Evolutionary conservation across 1,140 invertebrate genomes (phyloP).

Genomic region (Leptinotarsa lineolata): DNA sequence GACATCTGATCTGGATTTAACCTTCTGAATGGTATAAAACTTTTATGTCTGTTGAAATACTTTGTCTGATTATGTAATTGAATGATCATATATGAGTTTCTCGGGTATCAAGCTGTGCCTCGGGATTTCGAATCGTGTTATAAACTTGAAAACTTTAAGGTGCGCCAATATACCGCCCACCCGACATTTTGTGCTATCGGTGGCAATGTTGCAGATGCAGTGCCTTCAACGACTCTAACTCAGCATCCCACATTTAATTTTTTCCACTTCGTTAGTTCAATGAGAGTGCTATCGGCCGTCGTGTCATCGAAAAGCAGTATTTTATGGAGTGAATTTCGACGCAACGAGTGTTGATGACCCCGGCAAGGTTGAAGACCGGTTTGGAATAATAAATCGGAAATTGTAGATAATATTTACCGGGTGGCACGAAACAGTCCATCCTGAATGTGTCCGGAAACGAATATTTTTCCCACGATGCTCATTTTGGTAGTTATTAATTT

Average conservation of each 20-base stretch:
- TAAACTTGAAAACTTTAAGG: background rate
- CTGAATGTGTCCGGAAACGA: too few species aligned
- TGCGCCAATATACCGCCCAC: slow-evolving; percentile 1
- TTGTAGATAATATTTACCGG: slow-evolving; percentile 1
- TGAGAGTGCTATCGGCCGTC: background rate
- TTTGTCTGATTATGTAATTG: too few species aligned
- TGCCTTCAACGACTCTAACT: slow-evolving; percentile 1
- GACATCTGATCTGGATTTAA: too few species aligned
- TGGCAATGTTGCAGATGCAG: slow-evolving; percentile 3
- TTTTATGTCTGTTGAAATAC: too few species aligned
- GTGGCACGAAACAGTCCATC: too few species aligned
- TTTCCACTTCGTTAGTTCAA: slow-evolving; percentile 1
- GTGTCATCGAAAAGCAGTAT: slow-evolving; percentile 4
- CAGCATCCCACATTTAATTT: slow-evolving; percentile 1
- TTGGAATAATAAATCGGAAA: slow-evolving; percentile 6
- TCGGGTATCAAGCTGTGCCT: too few species aligned
- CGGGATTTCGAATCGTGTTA: background rate
- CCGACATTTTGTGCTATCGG: background rate
- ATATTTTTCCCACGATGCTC: too few species aligned
- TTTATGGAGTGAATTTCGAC: background rate
- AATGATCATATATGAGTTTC: too few species aligned
- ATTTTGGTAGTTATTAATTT: too few species aligned
- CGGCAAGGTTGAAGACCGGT: background rate
- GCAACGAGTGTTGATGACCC: slow-evolving; percentile 2
- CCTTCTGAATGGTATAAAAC: too few species aligned